phyloP scores from a whole-genome alignment of 1,140 invertebrate species.

The Leptinotarsa undecemlineata region DNA sequence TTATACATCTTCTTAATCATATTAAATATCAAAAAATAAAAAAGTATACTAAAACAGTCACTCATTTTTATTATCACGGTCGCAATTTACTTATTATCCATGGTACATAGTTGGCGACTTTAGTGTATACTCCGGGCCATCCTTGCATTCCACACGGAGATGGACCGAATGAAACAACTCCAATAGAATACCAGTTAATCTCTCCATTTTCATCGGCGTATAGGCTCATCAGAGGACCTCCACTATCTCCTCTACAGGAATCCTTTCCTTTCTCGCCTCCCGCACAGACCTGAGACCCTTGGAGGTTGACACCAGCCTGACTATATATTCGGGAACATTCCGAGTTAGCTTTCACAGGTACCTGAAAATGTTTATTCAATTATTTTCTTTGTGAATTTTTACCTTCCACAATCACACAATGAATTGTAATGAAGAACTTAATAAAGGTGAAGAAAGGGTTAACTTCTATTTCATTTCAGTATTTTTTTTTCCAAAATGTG shows the following conservation, averaged over 20 bases:
- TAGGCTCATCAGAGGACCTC: constrained; percentile 70
- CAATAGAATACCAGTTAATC: constrained; percentile 60
- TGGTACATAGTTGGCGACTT: constrained; percentile 66
- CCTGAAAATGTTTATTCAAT: constrained; percentile 21
- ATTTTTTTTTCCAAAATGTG: no score
- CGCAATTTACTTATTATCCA: constrained; percentile 65
- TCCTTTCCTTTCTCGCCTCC: constrained; percentile 68
- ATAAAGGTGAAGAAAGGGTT: no score
- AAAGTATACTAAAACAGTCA: not conserved
- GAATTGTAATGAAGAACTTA: no score
- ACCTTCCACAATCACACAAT: no score
- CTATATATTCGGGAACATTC: constrained; percentile 34
- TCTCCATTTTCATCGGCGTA: constrained; percentile 25
- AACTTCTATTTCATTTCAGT: no score
- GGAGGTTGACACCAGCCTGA: constrained; percentile 30
- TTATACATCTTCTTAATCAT: not conserved
- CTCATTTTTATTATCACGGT: constrained; percentile 21
- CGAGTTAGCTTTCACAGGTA: constrained; percentile 34
- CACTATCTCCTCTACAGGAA: constrained; percentile 74
- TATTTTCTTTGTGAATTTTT: no score
- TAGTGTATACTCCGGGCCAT: constrained; percentile 78
- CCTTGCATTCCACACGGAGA: constrained; percentile 68
- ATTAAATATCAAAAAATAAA: constrained; percentile 1
- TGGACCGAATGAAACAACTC: constrained; percentile 77
- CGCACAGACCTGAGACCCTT: constrained; percentile 62